Evolutionary conservation across 2,888 invertebrate genomes (phyloP), one percentile per base, ranked within the genome.

Genomic region (Cheilosia variabilis): DNA sequence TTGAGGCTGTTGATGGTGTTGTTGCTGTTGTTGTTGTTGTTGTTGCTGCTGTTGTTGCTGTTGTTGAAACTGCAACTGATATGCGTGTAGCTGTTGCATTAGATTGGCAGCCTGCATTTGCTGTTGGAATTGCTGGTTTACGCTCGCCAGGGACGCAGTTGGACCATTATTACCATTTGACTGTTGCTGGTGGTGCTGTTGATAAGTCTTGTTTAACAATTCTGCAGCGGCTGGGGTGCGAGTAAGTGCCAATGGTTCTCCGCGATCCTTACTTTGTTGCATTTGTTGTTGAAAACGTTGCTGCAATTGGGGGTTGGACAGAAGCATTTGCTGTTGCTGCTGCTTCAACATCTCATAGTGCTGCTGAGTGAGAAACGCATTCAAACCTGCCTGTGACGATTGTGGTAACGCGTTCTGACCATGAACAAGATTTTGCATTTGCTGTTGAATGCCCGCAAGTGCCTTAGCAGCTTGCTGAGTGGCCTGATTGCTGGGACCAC

Each of bases 51-150:
- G 89, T 41, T 88, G 88, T 27, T 88, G 88, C 27, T 52, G 94
- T 92, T 93, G 94, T 92, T 89, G 93, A 93, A 89, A 89, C 87
- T 90, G 90, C 81, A 88, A 88, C 47, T 90, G 90, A 79, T 90
- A 89, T 80, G 89, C 90, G 72, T 90, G 90, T 69, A 90, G 60
- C 57, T 90, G 90, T 78, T 90, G 90, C 87, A 90, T 89, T 37
- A 90, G 83, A 80, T 89, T 90, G 24, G 89, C 89, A 0, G 89
- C 90, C 58, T 90, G 90, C 69, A 90, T 87, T 81, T 90, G 90
- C 69, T 90, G 89, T 45, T 90, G 90, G 4, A 90, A 82, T 73
- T 90, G 90, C 75, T 90, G 88, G 68, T 88, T 88, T 0, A 88
- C 83, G 19, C 80, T 72, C 0, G 87, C 89, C 43, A 89, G 84